phyloP scores from a whole-genome alignment of 2,797 vertebrate species.

The Schizopygopsis pylzovi region DNA sequence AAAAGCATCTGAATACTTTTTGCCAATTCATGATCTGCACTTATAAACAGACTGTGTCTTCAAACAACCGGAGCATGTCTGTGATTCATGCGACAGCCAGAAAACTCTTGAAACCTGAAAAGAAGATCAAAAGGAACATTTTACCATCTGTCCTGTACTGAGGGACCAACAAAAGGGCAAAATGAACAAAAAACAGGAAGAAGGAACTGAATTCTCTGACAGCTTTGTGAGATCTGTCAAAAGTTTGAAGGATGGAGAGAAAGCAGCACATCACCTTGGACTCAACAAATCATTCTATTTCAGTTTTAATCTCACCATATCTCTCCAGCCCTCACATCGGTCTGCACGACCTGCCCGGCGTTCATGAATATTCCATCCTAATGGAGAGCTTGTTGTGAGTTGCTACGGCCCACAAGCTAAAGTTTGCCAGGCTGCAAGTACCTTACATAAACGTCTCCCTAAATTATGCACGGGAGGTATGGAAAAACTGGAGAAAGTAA shows the following conservation, averaged over 20 bases:
- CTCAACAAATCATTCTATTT: conserved; percentile 10
- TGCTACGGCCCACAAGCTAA: conserved; percentile 61
- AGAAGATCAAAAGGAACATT: conserved; percentile 54
- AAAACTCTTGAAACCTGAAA: conserved; percentile 46
- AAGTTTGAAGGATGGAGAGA: conserved; percentile 34
- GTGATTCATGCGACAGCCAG: conserved; percentile 57
- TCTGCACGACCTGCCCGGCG: conserved; percentile 63
- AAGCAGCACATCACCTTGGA: conserved; percentile 32
- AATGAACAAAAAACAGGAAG: conserved; percentile 41
- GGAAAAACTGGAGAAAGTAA: conserved; percentile 30
- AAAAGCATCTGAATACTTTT: conserved; percentile 44
- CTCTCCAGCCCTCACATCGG: conserved; percentile 40
- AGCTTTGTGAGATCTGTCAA: conserved; percentile 27
- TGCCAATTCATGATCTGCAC: conserved; percentile 35
- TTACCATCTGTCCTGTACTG: conserved; percentile 39
- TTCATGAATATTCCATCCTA: conserved; percentile 74
- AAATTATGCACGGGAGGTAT: conserved; percentile 53
- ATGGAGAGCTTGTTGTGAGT: conserved; percentile 54
- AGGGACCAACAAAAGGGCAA: conserved; percentile 43
- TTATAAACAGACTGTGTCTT: conserved; percentile 35
- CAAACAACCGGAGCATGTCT: conserved; percentile 41
- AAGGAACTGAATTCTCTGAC: conserved; percentile 1
- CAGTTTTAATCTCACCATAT: conserved; percentile 15
- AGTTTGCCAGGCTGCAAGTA: conserved; percentile 63
- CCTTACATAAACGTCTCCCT: conserved; percentile 69